These are phyloP conservation scores for Tympanuchus pallidicinctus DNA, from an alignment of 2,113 vertebrate genomes.

Conservation along the genomic window DNA sequence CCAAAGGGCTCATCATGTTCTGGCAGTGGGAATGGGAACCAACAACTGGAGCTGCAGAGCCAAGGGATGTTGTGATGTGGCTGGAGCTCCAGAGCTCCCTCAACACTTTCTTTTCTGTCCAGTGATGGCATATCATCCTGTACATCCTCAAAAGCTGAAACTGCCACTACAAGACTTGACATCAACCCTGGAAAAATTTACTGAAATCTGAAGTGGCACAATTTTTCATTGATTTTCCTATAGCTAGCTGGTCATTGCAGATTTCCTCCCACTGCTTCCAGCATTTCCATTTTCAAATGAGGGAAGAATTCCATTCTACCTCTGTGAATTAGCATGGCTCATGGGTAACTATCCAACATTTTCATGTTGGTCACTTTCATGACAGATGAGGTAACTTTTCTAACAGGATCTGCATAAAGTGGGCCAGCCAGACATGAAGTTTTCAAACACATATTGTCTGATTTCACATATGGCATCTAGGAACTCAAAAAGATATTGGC, in stretches of 20 bases:
- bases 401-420: neutral
- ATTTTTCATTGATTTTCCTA: neutral
- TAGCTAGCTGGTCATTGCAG: neutral
- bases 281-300: neutral
- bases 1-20: neutral
- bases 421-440: neutral
- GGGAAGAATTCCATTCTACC: neutral
- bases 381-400: neutral
- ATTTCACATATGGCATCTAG: neutral
- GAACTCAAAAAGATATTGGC: neutral
- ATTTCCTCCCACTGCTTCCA: neutral
- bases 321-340: neutral
- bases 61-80: neutral
- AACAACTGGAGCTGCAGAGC: neutral
- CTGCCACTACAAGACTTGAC: neutral
- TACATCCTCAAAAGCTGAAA: fast-evolving
- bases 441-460: neutral
- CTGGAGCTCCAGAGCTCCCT: neutral
- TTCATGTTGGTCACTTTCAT: neutral
- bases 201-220: neutral
- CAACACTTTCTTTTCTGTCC: neutral
- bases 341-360: fast-evolving
- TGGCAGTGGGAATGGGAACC: neutral
- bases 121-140: neutral
- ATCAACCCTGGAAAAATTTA: neutral